Percentiles rank a stretch among this genome's conserved stretches.
Conservation (phyloP, 2,113 vertebrate genomes). For the Zosterops lateralis region DNA sequence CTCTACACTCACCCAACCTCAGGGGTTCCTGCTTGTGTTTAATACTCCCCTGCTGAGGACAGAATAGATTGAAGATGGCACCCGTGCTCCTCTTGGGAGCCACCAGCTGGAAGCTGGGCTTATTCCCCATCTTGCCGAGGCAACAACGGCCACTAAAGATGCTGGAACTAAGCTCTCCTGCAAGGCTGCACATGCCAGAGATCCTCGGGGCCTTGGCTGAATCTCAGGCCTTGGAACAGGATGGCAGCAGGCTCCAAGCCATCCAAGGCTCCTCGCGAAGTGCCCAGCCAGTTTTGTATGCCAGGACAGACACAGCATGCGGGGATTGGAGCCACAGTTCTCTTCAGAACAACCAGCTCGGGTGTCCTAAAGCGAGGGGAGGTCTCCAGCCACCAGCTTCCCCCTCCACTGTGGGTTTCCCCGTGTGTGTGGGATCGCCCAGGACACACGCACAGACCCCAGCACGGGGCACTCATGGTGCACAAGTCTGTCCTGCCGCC, state of each 20-base stretch:
- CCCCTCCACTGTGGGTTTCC: neutral
- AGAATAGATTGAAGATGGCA: slow-evolving; percentile 50
- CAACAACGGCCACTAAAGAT: slow-evolving; percentile 24
- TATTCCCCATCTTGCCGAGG: slow-evolving; percentile 24
- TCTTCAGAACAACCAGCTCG: neutral
- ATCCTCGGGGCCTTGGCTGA: slow-evolving; percentile 15
- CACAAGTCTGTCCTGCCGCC: neutral
- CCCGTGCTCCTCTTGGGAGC: slow-evolving; percentile 44
- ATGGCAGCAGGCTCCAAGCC: slow-evolving; percentile 34
- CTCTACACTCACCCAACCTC: slow-evolving; percentile 65
- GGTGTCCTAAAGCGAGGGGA: neutral
- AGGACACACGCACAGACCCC: neutral
- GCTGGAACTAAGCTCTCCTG: slow-evolving; percentile 35
- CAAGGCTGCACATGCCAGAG: slow-evolving; percentile 32
- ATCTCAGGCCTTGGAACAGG: slow-evolving; percentile 9
- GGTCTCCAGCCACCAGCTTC: neutral
- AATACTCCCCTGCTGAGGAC: slow-evolving; percentile 63
- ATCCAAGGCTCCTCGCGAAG: neutral
- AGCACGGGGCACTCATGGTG: neutral
- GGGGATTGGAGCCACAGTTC: neutral
- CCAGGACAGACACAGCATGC: neutral
- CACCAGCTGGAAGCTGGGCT: slow-evolving; percentile 37
- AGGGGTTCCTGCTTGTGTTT: slow-evolving; percentile 42
- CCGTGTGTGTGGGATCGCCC: accelerated
- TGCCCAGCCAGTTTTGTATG: neutral